These are phyloP conservation scores for Ochlodes sylvanus DNA, from an alignment of 2,888 invertebrate species.

Conservation along the genomic window DNA sequence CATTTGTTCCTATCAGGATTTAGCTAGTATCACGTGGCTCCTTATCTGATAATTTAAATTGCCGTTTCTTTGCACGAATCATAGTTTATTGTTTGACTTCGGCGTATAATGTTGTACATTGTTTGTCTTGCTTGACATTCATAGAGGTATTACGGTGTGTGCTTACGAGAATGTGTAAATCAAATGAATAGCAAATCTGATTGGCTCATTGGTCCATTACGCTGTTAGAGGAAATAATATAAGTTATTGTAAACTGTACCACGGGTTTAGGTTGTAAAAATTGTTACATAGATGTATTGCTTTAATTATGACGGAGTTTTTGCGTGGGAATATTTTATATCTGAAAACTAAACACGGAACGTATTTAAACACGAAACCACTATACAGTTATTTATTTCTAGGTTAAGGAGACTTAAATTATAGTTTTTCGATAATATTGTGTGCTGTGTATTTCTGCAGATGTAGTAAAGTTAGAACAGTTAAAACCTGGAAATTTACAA, in stretches of 20 bases:
- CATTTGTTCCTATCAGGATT: neutral
- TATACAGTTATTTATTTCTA: neutral
- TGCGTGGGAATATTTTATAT: neutral
- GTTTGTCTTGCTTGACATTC: conserved; percentile 6
- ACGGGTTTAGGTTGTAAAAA: no score
- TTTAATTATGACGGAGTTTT: neutral
- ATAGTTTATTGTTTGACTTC: conserved; percentile 4
- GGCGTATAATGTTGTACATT: conserved; percentile 10
- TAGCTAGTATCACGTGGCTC: conserved; percentile 23
- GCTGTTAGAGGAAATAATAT: neutral
- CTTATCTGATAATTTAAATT: conserved; percentile 41
- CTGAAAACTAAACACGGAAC: neutral
- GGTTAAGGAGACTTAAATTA: no score
- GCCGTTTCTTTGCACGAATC: conserved; percentile 23
- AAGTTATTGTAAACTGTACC: no score
- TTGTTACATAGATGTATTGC: no score
- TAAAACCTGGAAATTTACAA: no score
- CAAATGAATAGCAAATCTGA: neutral
- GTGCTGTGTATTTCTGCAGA: no score
- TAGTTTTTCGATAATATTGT: no score
- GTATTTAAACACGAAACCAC: neutral
- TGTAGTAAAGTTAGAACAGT: no score
- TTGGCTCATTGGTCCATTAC: neutral
- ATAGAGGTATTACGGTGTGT: neutral
- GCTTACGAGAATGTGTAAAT: neutral